Evolutionary conservation across 1,140 invertebrate species (phyloP).

Genomic region (Euura lappo): DNA sequence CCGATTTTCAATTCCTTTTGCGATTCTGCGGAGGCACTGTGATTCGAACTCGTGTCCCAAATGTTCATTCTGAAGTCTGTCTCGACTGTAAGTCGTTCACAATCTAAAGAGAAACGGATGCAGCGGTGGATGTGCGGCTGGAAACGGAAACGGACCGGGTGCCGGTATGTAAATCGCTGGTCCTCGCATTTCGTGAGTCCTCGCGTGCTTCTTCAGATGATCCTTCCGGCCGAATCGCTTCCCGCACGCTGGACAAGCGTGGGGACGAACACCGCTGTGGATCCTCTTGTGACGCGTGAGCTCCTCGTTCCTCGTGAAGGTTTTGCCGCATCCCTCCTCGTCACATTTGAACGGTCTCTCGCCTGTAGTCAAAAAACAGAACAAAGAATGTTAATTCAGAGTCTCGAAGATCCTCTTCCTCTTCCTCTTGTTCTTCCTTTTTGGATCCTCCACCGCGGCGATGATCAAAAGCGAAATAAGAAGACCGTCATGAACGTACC

Average conservation of each 20-base stretch:
- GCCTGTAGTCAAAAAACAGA: constrained; percentile 60
- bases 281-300: constrained; percentile 90
- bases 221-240: constrained; percentile 91
- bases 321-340: constrained; percentile 81
- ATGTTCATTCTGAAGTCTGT: too few relatives aligned
- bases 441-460: too few relatives aligned
- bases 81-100: neutral
- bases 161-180: constrained; percentile 23
- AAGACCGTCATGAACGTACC: constrained; percentile 59
- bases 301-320: constrained; percentile 93
- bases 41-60: too few relatives aligned
- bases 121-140: constrained; percentile 20
- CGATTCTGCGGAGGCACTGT: too few relatives aligned
- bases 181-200: constrained; percentile 66
- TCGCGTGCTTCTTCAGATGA: constrained; percentile 83
- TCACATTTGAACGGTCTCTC: constrained; percentile 89
- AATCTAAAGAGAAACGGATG: neutral
- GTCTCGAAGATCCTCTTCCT: too few relatives aligned
- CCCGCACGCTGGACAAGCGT: constrained; percentile 78
- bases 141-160: constrained; percentile 30
- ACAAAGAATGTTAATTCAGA: constrained; percentile 7
- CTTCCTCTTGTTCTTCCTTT: too few relatives aligned
- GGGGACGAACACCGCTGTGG: constrained; percentile 84
- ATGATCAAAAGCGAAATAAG: neutral
- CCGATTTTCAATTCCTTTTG: too few relatives aligned